Evolutionary conservation across 2,888 invertebrate genomes (phyloP), one percentile per base, ranked within the genome.

Genomic region (Bombylius discolor): DNA sequence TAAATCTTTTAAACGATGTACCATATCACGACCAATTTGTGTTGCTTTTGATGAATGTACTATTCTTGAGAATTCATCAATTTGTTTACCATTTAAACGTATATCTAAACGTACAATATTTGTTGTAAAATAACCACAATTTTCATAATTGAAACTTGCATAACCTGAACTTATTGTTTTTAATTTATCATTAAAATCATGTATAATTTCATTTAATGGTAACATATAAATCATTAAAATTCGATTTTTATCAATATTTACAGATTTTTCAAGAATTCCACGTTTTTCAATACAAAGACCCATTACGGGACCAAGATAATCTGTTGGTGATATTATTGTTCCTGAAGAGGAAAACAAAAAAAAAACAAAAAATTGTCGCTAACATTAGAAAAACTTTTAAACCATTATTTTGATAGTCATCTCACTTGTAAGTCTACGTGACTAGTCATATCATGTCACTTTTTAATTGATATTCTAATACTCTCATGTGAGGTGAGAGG

Each of bases 71-170:
- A 97, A 74, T 73, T 96, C 96, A 55, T 95, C 92, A 0, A 95
- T 84, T 46, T 79, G 65, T 4, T 77, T 76, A 0, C 89, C 88
- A 72, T 98, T 98, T 36, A 98, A 74, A 52, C 84, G 67, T 33
- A 72, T 69, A 45, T 77, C 76, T 71, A 93, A 86, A 72, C 89
- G 90, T 0, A 87, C 85, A 64, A 98, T 77, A 58, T 84, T 77
- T 59, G 94, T 84, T 60, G 70, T 68, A 67, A 87, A 81, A 72
- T 87, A 98, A 3, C 91, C 96, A 65, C 82, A 74, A 68, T 92
- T 88, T 72, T 94, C 92, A 68, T 95, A 95, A 72, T 93, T 93
- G 69, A 95, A 95, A 69, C 91, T 91, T 2, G 95, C 98, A 76
- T 93, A 98, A 39, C 98, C 98, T 0, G 95, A 95, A 5, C 90